Conservation (phyloP, 2,113 vertebrate genomes). For the Psophia crepitans region DNA sequence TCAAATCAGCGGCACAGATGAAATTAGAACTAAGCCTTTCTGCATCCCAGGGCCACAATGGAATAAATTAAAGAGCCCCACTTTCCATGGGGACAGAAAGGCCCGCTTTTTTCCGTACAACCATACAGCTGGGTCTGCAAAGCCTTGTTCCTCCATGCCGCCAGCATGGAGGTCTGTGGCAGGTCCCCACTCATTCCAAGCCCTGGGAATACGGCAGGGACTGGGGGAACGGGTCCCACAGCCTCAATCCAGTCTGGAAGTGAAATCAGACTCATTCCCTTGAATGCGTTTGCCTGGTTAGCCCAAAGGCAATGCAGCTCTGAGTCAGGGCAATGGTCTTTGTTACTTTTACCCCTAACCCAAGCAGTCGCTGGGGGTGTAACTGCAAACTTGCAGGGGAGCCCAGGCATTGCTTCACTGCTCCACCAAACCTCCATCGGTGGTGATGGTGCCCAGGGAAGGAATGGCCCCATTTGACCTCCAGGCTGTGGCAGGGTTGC, state of each 20-base stretch:
- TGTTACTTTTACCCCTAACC: background rate
- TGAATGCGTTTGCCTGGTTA: background rate
- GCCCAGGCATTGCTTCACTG: fast-evolving
- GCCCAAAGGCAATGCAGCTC: background rate
- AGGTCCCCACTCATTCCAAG: background rate
- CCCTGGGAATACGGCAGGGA: fast-evolving
- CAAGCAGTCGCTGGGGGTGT: fast-evolving
- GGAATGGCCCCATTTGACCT: background rate
- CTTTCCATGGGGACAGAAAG: background rate
- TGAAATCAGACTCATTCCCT: background rate
- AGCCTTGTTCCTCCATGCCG: fast-evolving
- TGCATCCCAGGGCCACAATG: background rate
- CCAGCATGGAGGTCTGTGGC: fast-evolving
- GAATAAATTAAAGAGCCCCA: background rate
- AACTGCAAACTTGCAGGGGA: background rate
- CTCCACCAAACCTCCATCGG: background rate
- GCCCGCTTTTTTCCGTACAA: background rate
- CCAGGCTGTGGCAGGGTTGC: background rate
- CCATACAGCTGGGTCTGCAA: background rate
- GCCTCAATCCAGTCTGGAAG: background rate
- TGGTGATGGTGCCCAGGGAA: background rate
- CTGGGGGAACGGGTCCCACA: fast-evolving
- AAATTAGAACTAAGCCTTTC: background rate
- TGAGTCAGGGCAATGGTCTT: background rate
- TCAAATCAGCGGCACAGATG: background rate